These are phyloP conservation scores for Gadopsis marmoratus DNA, from an alignment of 2,797 vertebrate species.

Conservation along the genomic window DNA sequence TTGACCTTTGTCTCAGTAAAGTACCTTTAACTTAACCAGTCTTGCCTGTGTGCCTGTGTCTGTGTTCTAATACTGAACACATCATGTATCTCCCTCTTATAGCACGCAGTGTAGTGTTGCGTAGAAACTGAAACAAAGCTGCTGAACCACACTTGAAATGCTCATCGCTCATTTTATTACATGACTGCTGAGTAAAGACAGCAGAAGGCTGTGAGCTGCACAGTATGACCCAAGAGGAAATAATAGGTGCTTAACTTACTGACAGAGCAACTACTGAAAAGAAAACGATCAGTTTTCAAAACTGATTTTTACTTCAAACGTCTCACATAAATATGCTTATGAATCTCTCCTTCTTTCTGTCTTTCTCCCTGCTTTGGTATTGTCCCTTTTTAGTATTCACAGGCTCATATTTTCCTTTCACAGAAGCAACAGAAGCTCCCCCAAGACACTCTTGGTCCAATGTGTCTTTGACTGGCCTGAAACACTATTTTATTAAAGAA, in stretches of 20 bases:
- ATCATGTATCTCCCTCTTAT: conserved; percentile 15
- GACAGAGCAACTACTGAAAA: conserved; percentile 8
- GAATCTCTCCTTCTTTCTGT: conserved; percentile 13
- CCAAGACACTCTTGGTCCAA: conserved; percentile 57
- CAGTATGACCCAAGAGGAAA: conserved; percentile 9
- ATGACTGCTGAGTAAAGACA: conserved; percentile 5
- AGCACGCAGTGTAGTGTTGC: background rate
- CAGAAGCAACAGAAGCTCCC: conserved; percentile 56
- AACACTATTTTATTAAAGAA: conserved; percentile 67
- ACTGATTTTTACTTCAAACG: conserved; percentile 22
- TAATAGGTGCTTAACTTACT: conserved; percentile 13
- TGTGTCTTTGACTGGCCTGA: conserved; percentile 66
- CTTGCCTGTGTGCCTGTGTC: background rate
- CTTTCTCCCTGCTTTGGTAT: conserved; percentile 39
- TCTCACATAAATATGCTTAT: conserved; percentile 46
- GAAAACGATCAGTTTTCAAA: conserved; percentile 20
- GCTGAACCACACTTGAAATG: background rate
- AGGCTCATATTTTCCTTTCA: conserved; percentile 56
- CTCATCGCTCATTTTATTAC: conserved; percentile 12
- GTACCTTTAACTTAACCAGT: conserved; percentile 6
- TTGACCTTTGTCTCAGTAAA: conserved; percentile 13
- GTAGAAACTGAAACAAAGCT: conserved; percentile 12
- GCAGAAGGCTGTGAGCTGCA: background rate
- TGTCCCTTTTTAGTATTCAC: conserved; percentile 67
- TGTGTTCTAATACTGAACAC: background rate